Evolutionary conservation across 2,888 invertebrate genomes (phyloP), one percentile per base, ranked within the genome.

Genomic region (Caenorhabditis doughertyi): DNA sequence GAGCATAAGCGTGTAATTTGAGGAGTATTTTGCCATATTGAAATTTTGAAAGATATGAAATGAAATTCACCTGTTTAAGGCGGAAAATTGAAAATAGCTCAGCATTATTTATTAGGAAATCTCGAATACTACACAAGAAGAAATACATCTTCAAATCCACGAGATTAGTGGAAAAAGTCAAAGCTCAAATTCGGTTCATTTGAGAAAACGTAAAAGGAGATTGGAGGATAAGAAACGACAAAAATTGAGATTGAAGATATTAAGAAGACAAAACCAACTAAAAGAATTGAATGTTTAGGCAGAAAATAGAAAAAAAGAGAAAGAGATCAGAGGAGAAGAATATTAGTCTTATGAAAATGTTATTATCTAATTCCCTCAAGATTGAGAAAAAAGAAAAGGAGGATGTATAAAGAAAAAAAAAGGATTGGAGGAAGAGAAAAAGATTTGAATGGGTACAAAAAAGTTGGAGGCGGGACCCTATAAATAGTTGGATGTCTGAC

Each of bases 271-370:
- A 42, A 42, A 42, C 4, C 4, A 4, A 13, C 42, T 42, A 13
- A 42, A 42, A 11, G 42, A 16, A 13, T 5, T 5, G 42, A 42
- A 11, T 5, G 7, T 42, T 5, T 42, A 42, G 42, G 13, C 13
- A 62, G 42, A 27, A 44, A n/a, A 62, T 35, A 44, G 35, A 13
- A 39, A 32, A 44, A n/a, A n/a, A n/a, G n/a, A 39, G 23, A 42
- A 47, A 62, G 42, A 62, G 27, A 25, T 44, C 56, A 56, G 32
- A 56, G n/a, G 32, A 56, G 16, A 27, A 35, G 16, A 29, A 62
- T 44, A 62, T 44, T 27, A 29, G 62, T 47, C 62, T 62, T 39
- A 27, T n/a, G 47, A 27, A 44, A 29, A 44, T 23, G 42, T 62
- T 42, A 44, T 42, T 42, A 42, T 42, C 42, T 13, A 11, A 11